Evolutionary conservation across 2,797 vertebrate genomes (phyloP), one percentile per base, ranked within the genome.

Genomic region (Premnoplex brunnescens): DNA sequence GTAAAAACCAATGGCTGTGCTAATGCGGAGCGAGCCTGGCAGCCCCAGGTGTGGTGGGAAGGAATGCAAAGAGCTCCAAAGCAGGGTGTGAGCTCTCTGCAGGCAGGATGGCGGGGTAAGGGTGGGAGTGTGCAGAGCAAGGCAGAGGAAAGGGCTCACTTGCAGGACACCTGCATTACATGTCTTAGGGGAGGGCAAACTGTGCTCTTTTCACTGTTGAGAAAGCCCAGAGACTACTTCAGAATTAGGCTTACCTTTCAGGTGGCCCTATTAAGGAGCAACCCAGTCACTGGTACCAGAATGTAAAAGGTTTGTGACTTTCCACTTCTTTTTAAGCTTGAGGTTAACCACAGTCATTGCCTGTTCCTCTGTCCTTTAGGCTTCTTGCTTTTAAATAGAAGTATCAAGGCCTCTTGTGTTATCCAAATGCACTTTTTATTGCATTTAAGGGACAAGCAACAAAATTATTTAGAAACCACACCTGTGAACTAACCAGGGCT

Each of bases 51-150:
- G 41, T 12, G 15, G 4, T 24, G 28, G 18, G 14, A 55, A 86
- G 8, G 12, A n/a, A 36, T 0, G 1, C 0, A 0, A 78, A 28
- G 14, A 14, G 30, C 17, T 73, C 24, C 34, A 30, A 41, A 28
- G 37, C 1, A 9, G 27, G 19, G n/a, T n/a, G 32, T 39, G 41
- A 55, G 28, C 12, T 27, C 26, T 62, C 59, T 49, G 21, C 0
- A 2, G 28, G 8, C 28, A 49, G 30, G 20, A 39, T 41, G 9
- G 69, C 32, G 16, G 3, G 12, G 5, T 1, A 3, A 34, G 22
- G 9, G 0, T 37, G 24, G 55, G 26, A 87, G 21, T 81, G 12
- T 62, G 49, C 36, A 59, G 54, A 16, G 34, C 12, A 48, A 64
- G 32, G 54, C 4, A 26, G 49, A 72, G 30, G 20, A 84, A 62